Evolutionary conservation across 1,140 invertebrate genomes (phyloP), one percentile per base, ranked within the genome.

Genomic region (Drosophila hydei): DNA sequence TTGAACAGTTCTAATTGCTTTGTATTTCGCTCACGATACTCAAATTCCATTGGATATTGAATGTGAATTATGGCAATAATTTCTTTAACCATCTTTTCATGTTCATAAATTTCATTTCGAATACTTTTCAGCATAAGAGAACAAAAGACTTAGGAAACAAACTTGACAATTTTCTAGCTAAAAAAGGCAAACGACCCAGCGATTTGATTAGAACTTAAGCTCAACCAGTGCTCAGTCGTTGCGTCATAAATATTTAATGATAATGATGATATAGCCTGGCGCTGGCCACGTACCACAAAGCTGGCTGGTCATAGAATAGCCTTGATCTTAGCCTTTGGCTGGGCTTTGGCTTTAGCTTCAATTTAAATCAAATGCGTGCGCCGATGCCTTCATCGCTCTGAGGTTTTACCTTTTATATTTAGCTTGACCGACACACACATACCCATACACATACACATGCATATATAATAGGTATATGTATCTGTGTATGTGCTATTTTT

Each of bases 181-280:
- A 81, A 84, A 81, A 72, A 60, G 52, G 48, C 74, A 40, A 72
- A 52, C 38, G 61, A 19, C 19, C 71, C 30, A 11, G 12, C 74
- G 62, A 45, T 75, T 76, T 80, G 68, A 76, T 80, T 79, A 76
- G 67, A 67, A 67, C 72, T 59, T 58, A 58, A 64, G 60, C 51
- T 51, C 45, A 30, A 42, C 21, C 56, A 60, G 60, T 85, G 76
- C 67, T 73, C 77, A 73, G 60, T 64, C 43, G 63, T 62, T 58
- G 68, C 77, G 73, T 87, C 81, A 84, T 87, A 87, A 84, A 84
- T 84, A 84, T 76, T 80, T 87, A 87, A 87, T 87, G 77, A 87
- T 80, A 87, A 80, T 85, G 81, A 65, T 65, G 52, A 71, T 71
- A 58, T 65, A 30, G 52, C 36, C 40, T 30, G 40, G 62, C 45